A percentile compares a stretch with the other conserved stretches of the same genome.
Conservation (phyloP, 2,113 vertebrate genomes). For the Narcine bancroftii region DNA sequence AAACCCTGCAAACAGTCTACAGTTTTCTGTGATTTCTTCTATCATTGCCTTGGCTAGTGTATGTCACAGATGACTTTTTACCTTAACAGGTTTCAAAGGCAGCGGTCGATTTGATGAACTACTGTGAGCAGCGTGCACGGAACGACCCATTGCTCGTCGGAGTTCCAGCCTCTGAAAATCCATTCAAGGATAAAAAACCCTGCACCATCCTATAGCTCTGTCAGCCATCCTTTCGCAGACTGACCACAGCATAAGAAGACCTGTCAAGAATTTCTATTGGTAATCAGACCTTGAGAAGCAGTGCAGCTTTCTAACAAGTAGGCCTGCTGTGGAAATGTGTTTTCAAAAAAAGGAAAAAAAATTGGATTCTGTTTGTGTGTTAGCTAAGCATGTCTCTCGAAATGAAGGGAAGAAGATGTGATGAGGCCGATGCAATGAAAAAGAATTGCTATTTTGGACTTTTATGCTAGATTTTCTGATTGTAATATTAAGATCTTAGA, state of each 20-base stretch:
- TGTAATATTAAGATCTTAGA: slow-evolving; percentile 37
- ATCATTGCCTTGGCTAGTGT: slow-evolving; percentile 4
- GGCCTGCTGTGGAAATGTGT: slow-evolving; percentile 36
- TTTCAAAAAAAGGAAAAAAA: slow-evolving; percentile 27
- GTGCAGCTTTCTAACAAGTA: slow-evolving; percentile 34
- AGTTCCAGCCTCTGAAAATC: slow-evolving; percentile 38
- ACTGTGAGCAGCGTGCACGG: slow-evolving; percentile 38
- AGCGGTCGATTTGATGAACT: slow-evolving; percentile 38
- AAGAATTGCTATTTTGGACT: slow-evolving; percentile 35
- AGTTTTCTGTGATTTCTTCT: slow-evolving; percentile 4
- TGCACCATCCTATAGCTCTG: slow-evolving; percentile 39
- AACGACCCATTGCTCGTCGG: slow-evolving; percentile 38
- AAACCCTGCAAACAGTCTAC: not conserved
- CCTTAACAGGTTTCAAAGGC: slow-evolving; percentile 38
- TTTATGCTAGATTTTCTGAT: slow-evolving; percentile 37
- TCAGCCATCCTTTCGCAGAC: slow-evolving; percentile 22
- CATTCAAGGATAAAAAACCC: slow-evolving; percentile 40
- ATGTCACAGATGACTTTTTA: slow-evolving; percentile 32
- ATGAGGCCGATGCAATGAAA: slow-evolving; percentile 10
- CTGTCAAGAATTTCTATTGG: slow-evolving; percentile 36
- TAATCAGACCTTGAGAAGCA: slow-evolving; percentile 36
- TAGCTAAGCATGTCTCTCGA: slow-evolving; percentile 33
- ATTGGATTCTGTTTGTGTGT: slow-evolving; percentile 36
- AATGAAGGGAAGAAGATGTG: slow-evolving; percentile 35
- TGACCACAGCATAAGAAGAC: slow-evolving; percentile 36